A percentile compares a stretch with the other conserved stretches of the same genome.
phyloP scores from a whole-genome alignment of 2,888 invertebrate genomes.

The Autographa pulchrina region DNA sequence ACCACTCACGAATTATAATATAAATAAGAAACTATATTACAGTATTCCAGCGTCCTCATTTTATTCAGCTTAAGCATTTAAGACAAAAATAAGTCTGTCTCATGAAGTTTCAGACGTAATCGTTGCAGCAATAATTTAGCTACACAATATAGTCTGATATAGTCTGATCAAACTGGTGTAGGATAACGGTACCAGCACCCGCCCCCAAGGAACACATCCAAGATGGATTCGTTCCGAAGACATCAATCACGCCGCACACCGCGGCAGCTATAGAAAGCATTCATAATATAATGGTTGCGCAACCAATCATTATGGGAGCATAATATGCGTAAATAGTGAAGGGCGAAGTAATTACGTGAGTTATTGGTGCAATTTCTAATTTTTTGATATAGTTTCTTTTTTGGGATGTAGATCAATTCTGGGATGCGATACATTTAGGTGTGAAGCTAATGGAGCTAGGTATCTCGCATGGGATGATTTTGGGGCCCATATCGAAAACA shows the following conservation, averaged over 20 bases:
- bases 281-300: slow-evolving; percentile 52
- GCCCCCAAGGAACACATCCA: neutral
- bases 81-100: too few species aligned
- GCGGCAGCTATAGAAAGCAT: slow-evolving; percentile 54
- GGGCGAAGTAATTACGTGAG: slow-evolving; percentile 32
- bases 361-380: slow-evolving; percentile 9
- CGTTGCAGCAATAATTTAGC: neutral
- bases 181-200: neutral
- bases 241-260: slow-evolving; percentile 31
- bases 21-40: too few species aligned
- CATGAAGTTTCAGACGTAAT: neutral
- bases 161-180: neutral
- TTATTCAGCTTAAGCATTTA: too few species aligned
- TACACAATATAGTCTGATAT: neutral
- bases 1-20: too few species aligned
- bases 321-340: slow-evolving; percentile 55
- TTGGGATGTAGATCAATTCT: neutral
- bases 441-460: neutral
- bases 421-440: neutral
- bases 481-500: too few species aligned
- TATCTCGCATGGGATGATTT: neutral
- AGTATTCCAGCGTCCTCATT: too few species aligned
- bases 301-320: slow-evolving; percentile 25
- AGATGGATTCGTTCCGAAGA: slow-evolving; percentile 28
- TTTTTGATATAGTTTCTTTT: neutral